Evolutionary conservation across 2,113 vertebrate species (phyloP).

Genomic region (Percina caprodes): DNA sequence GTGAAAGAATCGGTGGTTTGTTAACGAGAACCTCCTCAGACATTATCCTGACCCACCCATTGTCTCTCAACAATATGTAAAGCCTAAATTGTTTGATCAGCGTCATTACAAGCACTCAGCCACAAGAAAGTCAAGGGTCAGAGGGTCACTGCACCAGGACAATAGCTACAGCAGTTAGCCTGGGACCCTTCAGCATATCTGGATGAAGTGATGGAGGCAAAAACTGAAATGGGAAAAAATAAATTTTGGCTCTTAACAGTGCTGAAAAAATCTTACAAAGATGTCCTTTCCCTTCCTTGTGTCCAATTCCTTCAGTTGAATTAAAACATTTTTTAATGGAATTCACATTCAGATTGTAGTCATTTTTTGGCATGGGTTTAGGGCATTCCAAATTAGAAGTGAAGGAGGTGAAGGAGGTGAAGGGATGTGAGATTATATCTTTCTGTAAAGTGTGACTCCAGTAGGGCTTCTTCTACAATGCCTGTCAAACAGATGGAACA

Average conservation of each 20-base stretch:
- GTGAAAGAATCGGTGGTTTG: not conserved
- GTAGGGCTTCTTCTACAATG: not conserved
- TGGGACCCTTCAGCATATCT: not conserved
- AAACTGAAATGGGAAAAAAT: not conserved
- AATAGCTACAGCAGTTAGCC: not conserved
- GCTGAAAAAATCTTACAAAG: not conserved
- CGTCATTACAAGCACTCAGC: not conserved
- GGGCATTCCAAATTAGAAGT: no score
- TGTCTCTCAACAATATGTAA: not conserved
- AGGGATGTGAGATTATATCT: not conserved
- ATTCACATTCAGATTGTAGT: not conserved
- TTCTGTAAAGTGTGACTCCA: not conserved
- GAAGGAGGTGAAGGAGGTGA: no score
- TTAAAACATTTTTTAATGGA: not conserved
- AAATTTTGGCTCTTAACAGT: not conserved
- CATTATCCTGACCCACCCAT: not conserved
- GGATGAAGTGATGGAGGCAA: not conserved
- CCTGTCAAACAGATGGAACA: not conserved
- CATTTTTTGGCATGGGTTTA: not conserved
- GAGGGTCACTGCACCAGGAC: not conserved
- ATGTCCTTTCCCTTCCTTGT: not conserved
- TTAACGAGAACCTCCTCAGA: not conserved
- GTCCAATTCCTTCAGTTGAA: not conserved
- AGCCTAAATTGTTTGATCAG: not conserved
- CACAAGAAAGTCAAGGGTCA: conserved; percentile 7